phyloP scores from a whole-genome alignment of 2,113 vertebrate genomes.

The Tonatia bakeri region DNA sequence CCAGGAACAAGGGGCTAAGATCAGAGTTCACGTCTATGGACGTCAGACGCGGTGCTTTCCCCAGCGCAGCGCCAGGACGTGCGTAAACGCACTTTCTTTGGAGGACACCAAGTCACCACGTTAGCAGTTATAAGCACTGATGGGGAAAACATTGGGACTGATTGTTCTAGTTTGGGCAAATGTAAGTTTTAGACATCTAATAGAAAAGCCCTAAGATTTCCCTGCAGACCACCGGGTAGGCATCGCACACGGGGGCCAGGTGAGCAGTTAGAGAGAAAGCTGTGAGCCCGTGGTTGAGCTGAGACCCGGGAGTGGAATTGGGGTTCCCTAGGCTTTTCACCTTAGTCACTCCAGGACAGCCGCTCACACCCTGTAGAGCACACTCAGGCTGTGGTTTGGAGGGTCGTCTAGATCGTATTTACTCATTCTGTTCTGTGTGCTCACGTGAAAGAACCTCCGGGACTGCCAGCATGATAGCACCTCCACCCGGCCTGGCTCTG shows the following conservation, averaged over 20 bases:
- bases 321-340: slow-evolving; percentile 21
- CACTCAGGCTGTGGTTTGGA: background rate
- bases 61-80: background rate
- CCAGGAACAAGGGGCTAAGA: background rate
- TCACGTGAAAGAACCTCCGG: background rate
- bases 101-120: background rate
- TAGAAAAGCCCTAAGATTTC: background rate
- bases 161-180: background rate
- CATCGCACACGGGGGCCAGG: background rate
- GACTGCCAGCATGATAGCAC: background rate
- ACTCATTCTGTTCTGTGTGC: slow-evolving; percentile 25
- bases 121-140: background rate
- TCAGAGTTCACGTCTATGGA: background rate
- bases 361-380: slow-evolving; percentile 49
- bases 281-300: background rate
- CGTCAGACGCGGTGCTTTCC: background rate
- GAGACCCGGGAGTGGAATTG: slow-evolving; percentile 20
- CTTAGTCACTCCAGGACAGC: slow-evolving; percentile 30
- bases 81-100: background rate
- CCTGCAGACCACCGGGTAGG: background rate
- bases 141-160: background rate
- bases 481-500: background rate
- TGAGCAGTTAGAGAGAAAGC: background rate
- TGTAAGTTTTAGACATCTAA: background rate
- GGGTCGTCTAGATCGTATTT: slow-evolving; percentile 20